A percentile compares a stretch with the other conserved stretches of the same genome.
Evolutionary conservation across 2,113 vertebrate species (phyloP).

Genomic region (Amazona vittata): DNA sequence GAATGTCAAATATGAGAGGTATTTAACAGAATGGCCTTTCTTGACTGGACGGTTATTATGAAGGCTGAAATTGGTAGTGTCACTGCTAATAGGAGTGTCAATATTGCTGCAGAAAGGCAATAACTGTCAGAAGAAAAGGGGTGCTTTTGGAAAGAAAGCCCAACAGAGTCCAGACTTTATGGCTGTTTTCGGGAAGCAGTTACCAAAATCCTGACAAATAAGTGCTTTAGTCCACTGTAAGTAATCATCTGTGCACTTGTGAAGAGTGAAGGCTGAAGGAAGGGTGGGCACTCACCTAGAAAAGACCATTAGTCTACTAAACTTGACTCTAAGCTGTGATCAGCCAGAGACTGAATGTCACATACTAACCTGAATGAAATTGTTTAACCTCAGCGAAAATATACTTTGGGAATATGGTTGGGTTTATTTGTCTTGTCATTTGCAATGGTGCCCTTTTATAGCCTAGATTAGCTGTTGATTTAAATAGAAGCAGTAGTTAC

Average conservation of each 20-base stretch:
- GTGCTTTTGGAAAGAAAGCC: not conserved
- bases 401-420: not conserved
- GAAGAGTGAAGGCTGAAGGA: not conserved
- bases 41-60: not conserved
- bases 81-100: not conserved
- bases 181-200: not conserved
- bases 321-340: not conserved
- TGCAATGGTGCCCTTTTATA: not conserved
- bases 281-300: not conserved
- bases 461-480: not conserved
- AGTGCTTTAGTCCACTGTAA: not conserved
- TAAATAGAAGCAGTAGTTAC: not conserved
- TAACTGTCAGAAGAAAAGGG: not conserved
- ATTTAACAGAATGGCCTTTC: not conserved
- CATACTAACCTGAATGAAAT: not conserved
- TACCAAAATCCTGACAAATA: not conserved
- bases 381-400: not conserved
- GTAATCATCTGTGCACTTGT: not conserved
- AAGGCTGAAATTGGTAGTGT: not conserved
- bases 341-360: not conserved
- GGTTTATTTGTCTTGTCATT: not conserved
- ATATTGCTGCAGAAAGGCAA: not conserved
- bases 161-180: not conserved
- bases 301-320: not conserved
- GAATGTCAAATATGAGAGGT: not conserved